Evolutionary conservation across 2,888 invertebrate genomes (phyloP), one percentile per base, ranked within the genome.

Genomic region (Troides helena): DNA sequence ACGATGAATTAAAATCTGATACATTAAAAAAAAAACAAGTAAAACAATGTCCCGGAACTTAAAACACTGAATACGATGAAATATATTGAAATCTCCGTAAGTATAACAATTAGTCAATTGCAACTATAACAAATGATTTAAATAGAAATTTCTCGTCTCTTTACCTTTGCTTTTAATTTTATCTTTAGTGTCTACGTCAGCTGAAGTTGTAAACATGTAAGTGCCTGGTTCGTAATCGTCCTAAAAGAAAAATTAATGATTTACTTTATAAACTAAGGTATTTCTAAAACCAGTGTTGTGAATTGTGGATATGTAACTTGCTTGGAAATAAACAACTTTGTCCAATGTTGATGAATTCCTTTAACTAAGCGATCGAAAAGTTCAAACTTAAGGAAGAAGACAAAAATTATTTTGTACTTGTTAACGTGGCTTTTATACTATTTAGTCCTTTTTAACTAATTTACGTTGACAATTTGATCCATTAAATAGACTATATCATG

Each of bases 1-100:
- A 81, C 0, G 78, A 68, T 2, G 53, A 71, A 64, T 82, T 75
- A 58, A 84, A 87, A 12, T 70, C 88, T 88, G 72, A 14, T 73
- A 74, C 8, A 46, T 46, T 14, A 14, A 46, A 12, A 46, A 46
- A 4, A 46, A 14, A 46, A 14, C 14, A 46, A 3, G 14, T 14
- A 46, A 14, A 46, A 3, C 1, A 39, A 10, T 10, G 1, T 39
- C 8, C 1, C 39, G 7, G 10, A 39, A 39, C 7, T 39, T 46
- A 1, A 46, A 17, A 46, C 12, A 46, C 14, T 14, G 43, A 46
- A 46, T 46, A 46, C 14, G 14, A 14, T 46, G 14, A 46, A 14
- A 46, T 46, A 14, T 12, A 46, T 2, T 30, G 14, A 46, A 46
- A 46, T 46, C 12, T 46, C 46, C 8, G n/a, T n/a, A 53, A 53